A percentile compares a stretch with the other conserved stretches of the same genome.
Conservation (phyloP, 2,797 vertebrate species). For the Anguilla megastoma region DNA sequence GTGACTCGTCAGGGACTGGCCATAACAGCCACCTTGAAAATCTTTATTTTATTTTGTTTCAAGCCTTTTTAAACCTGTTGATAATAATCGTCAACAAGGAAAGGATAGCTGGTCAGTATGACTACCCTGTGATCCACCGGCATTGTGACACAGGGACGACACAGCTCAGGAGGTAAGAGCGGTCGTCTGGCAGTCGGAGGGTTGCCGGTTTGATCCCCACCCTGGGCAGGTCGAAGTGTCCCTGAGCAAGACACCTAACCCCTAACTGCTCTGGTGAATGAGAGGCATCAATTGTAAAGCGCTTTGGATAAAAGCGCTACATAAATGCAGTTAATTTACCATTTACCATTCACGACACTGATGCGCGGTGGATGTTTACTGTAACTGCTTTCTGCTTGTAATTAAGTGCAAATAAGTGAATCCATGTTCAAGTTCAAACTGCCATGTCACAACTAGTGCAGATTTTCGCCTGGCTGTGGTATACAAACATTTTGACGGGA, state of each 20-base stretch:
- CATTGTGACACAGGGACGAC: neutral
- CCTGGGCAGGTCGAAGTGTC: too few relatives aligned
- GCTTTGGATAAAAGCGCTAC: too few relatives aligned
- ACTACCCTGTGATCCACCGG: neutral
- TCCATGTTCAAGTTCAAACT: neutral
- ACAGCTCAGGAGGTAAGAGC: too few relatives aligned
- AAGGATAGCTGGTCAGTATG: neutral
- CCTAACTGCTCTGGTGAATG: too few relatives aligned
- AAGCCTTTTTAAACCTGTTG: neutral
- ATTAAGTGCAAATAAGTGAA: neutral
- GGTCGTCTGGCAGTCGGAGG: too few relatives aligned
- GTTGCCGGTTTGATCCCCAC: too few relatives aligned
- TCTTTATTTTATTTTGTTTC: neutral
- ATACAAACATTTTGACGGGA: neutral
- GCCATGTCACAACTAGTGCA: conserved; percentile 13
- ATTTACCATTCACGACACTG: neutral
- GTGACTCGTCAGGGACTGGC: too few relatives aligned
- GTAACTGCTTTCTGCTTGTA: neutral
- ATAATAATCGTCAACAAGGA: neutral
- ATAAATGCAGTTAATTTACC: neutral
- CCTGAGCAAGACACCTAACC: too few relatives aligned
- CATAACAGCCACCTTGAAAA: neutral
- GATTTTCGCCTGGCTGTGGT: neutral
- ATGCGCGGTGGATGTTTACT: neutral
- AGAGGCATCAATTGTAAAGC: too few relatives aligned